These are phyloP conservation scores for Solenodon paradoxus DNA, from an alignment of 2,113 vertebrate species.

Conservation along the genomic window DNA sequence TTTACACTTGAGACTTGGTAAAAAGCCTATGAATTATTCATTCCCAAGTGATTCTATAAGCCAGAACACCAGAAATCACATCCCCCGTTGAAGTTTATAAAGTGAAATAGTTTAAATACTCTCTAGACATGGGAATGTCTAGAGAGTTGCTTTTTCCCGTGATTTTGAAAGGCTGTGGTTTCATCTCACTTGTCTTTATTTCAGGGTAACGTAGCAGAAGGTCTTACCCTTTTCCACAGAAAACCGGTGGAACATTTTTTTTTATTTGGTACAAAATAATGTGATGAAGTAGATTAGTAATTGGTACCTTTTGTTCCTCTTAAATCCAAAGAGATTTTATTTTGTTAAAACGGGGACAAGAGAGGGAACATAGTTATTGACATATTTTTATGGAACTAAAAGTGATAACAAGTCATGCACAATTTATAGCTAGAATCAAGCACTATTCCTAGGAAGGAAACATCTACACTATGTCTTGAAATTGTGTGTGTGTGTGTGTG, in stretches of 20 bases:
- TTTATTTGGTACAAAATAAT: neutral
- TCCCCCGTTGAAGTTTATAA: constrained; percentile 73
- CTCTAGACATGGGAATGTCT: constrained; percentile 54
- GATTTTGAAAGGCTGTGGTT: constrained; percentile 47
- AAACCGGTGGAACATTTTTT: constrained; percentile 9
- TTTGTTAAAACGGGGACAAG: neutral
- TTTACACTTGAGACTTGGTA: constrained; percentile 81
- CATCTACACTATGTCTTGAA: neutral
- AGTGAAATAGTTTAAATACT: constrained; percentile 77
- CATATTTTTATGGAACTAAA: neutral
- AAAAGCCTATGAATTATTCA: constrained; percentile 85
- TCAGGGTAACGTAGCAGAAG: constrained; percentile 19
- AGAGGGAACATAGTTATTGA: neutral
- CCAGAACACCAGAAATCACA: constrained; percentile 80
- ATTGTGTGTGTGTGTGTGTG: no score
- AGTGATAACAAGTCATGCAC: neutral
- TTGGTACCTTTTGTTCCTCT: neutral
- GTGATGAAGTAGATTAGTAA: neutral
- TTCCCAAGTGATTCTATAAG: constrained; percentile 78
- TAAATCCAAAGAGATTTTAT: neutral
- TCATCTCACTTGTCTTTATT: constrained; percentile 20
- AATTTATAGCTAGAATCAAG: neutral
- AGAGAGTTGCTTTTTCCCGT: constrained; percentile 24
- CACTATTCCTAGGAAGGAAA: neutral
- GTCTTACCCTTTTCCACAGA: neutral